phyloP scores from a whole-genome alignment of 2,113 vertebrate species.

The Percina caprodes region DNA sequence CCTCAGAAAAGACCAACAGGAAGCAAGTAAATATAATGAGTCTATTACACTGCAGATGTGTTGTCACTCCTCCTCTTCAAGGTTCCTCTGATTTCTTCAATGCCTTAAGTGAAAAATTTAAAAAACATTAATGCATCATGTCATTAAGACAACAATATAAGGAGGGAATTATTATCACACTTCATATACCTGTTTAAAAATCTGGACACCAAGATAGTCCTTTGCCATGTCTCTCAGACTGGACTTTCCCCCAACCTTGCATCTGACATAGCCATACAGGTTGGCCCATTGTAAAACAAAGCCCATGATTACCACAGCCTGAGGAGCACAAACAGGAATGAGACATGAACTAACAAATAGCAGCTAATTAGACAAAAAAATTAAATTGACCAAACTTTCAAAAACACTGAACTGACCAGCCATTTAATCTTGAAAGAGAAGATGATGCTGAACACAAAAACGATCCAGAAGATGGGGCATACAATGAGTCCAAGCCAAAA shows the following conservation, averaged over 20 bases:
- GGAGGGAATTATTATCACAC: neutral
- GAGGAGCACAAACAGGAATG: constrained; percentile 4
- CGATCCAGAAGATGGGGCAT: constrained; percentile 81
- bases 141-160: neutral
- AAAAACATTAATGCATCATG: neutral
- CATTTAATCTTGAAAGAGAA: constrained; percentile 89
- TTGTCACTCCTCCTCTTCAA: neutral
- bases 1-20: constrained; percentile 24
- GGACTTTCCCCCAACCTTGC: constrained; percentile 90
- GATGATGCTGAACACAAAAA: constrained; percentile 79
- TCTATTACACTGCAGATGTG: neutral
- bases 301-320: constrained; percentile 94
- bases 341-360: neutral
- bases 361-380: neutral
- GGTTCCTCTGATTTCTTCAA: constrained; percentile 38
- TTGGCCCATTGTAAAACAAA: constrained; percentile 93
- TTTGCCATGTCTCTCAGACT: constrained; percentile 90
- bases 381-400: neutral
- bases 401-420: constrained; percentile 81
- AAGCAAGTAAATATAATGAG: neutral
- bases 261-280: constrained; percentile 92
- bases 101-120: constrained; percentile 34
- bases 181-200: constrained; percentile 86
- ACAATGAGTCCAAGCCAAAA: constrained; percentile 95
- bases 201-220: constrained; percentile 89